Percentiles rank a stretch among this genome's conserved stretches.
Evolutionary conservation across 2,797 vertebrate species (phyloP).

Genomic region (Sebastes taczanowskii): DNA sequence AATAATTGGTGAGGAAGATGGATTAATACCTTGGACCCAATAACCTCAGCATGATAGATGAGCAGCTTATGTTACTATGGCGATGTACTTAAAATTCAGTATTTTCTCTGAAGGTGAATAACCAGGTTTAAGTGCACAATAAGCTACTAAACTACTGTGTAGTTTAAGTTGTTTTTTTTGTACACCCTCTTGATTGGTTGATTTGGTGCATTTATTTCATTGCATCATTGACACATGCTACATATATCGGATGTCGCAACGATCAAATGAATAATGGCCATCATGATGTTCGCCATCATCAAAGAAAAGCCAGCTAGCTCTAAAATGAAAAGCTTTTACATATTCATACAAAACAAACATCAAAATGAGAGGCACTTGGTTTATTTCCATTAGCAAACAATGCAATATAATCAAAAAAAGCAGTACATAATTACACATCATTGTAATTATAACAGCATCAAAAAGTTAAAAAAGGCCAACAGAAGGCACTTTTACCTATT

Average conservation of each 20-base stretch:
- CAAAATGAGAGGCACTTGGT: background rate
- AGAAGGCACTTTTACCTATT: background rate
- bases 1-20: constrained; percentile 8
- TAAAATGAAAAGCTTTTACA: background rate
- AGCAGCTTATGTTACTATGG: background rate
- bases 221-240: background rate
- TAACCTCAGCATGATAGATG: constrained; percentile 9
- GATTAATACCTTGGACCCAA: background rate
- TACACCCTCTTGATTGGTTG: background rate
- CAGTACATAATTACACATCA: background rate
- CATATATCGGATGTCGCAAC: background rate
- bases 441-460: background rate
- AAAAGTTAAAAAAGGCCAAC: background rate
- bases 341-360: background rate
- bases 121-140: background rate
- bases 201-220: background rate
- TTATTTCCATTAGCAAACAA: background rate
- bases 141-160: background rate
- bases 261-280: background rate
- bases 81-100: background rate
- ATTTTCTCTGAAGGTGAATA: background rate
- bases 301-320: background rate
- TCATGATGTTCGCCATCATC: background rate
- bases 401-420: background rate
- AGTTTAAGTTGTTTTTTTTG: background rate